A percentile compares a stretch with the other conserved stretches of the same genome.
Conservation (phyloP, 2,888 invertebrate genomes). For the Noctua janthe region DNA sequence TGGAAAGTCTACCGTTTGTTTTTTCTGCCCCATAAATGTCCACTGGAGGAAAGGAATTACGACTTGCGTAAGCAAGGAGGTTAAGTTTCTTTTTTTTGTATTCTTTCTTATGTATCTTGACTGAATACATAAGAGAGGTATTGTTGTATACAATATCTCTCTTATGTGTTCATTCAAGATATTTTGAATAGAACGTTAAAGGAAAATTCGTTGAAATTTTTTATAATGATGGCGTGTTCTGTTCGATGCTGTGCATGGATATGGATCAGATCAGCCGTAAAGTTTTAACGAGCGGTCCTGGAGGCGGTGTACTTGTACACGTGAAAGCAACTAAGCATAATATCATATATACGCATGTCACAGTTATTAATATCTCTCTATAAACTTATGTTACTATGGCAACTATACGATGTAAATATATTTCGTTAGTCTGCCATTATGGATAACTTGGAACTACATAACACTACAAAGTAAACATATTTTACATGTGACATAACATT, state of each 20-base stretch:
- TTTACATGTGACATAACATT: too few species aligned
- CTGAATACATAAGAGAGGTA: background rate
- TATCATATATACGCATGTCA: slow-evolving; percentile 14
- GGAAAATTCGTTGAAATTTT: slow-evolving; percentile 17
- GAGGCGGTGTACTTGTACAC: slow-evolving; percentile 6
- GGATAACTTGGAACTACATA: background rate
- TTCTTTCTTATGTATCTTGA: background rate
- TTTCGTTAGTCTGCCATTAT: background rate
- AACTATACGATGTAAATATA: background rate
- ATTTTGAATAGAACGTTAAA: slow-evolving; percentile 1
- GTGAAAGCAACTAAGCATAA: background rate
- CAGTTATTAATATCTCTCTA: slow-evolving; percentile 17
- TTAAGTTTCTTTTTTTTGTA: slow-evolving; percentile 17
- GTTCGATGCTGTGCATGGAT: slow-evolving; percentile 48
- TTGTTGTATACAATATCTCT: background rate
- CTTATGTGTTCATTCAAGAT: background rate
- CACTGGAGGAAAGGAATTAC: slow-evolving; percentile 41
- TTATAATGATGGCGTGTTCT: slow-evolving; percentile 33
- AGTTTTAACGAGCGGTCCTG: slow-evolving; percentile 61
- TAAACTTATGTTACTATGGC: slow-evolving; percentile 13
- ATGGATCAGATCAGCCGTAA: slow-evolving; percentile 55
- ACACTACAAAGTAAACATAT: background rate
- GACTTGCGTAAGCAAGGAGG: slow-evolving; percentile 36
- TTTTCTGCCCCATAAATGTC: slow-evolving; percentile 54
- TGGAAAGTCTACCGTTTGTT: slow-evolving; percentile 58